Percentiles rank a stretch among this genome's conserved stretches.
Conservation (phyloP, 2,888 invertebrate genomes). For the Synanthedon andrenaeformis region DNA sequence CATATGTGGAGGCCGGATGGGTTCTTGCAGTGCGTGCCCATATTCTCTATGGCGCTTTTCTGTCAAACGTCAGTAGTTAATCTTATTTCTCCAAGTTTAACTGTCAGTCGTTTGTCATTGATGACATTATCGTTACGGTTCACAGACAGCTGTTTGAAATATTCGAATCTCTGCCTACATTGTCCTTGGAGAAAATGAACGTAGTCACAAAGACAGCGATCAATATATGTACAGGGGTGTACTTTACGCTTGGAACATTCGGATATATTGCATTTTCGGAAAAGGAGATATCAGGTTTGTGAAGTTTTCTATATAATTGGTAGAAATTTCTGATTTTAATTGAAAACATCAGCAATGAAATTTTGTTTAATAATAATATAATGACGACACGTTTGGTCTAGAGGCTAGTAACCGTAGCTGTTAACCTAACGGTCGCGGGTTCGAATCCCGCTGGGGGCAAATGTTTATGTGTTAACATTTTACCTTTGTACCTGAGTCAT, state of each 20-base stretch:
- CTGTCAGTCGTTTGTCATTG: no score
- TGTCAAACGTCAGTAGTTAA: slow-evolving; percentile 87
- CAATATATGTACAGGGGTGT: slow-evolving; percentile 90
- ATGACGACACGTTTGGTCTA: no score
- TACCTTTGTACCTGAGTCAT: no score
- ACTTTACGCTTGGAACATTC: slow-evolving; percentile 91
- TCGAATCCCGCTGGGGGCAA: no score
- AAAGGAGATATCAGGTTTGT: slow-evolving; percentile 77
- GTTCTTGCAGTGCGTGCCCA: slow-evolving; percentile 91
- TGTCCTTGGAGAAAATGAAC: slow-evolving; percentile 90
- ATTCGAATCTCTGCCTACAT: slow-evolving; percentile 89
- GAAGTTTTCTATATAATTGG: background rate
- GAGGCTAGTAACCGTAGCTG: no score
- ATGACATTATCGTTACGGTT: slow-evolving; percentile 3
- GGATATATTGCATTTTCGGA: slow-evolving; percentile 92
- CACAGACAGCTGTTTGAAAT: slow-evolving; percentile 92
- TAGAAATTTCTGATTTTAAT: background rate
- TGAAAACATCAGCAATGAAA: no score
- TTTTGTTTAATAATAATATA: no score
- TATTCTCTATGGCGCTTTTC: slow-evolving; percentile 95
- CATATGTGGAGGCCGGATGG: slow-evolving; percentile 88
- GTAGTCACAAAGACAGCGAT: slow-evolving; percentile 88
- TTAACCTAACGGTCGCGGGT: no score
- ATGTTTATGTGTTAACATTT: no score
- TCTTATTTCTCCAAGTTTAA: no score